Evolutionary conservation across 2,888 invertebrate genomes (phyloP), one percentile per base, ranked within the genome.

Genomic region (Pharmacophagus antenor): DNA sequence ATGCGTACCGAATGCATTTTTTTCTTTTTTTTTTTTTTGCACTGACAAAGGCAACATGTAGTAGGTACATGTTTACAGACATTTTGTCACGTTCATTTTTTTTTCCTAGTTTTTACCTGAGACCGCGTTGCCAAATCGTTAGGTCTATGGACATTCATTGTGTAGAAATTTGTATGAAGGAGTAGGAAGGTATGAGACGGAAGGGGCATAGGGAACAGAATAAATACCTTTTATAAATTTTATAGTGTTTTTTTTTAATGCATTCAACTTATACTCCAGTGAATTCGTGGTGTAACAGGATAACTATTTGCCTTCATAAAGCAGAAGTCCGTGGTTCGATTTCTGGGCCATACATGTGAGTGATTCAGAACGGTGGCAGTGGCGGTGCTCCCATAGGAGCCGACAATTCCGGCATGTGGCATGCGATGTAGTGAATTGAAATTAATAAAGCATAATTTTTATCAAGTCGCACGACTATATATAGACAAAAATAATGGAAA

Each of bases 51-150:
- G 79, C 74, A 41, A 70, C 70, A 63, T 71, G 76, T 82, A n/a
- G n/a, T n/a, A 88, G 89, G 88, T 88, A 90, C 85, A 82, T 90
- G 89, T 89, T 89, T 89, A 85, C 87, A 78, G 84, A 85, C 88
- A 88, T 89, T 89, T 87, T 88, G 88, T 90, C 89, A 90, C 89
- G 89, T 89, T 79, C 80, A 70, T 77, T 80, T 85, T 84, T 59
- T 85, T 86, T 78, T 72, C 72, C 56, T 64, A 61, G 77, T 84
- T n/a, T n/a, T n/a, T 88, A 88, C 87, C 88, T 88, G 88, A 79
- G 82, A 67, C 77, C 67, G 74, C 71, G 75, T 82, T 79, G 80
- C 77, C 71, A 84, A 83, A 82, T 83, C 77, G 82, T 84, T 77
- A 85, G 69, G 82, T 77, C 78, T 74, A 79, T 73, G 79, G 78